phyloP scores from a whole-genome alignment of 2,113 vertebrate genomes.

The Erythrocercus mccallii region DNA sequence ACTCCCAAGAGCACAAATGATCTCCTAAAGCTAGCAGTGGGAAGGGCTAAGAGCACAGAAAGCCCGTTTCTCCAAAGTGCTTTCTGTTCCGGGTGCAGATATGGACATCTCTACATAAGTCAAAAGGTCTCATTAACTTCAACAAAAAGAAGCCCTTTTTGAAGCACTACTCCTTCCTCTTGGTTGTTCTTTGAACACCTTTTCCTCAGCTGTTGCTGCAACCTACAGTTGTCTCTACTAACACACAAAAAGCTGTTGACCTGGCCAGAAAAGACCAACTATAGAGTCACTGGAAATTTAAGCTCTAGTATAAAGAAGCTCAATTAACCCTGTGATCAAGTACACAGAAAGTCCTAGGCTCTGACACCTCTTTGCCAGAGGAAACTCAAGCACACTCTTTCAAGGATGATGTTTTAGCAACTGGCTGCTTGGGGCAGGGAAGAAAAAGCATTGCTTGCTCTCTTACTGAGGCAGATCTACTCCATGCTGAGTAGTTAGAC shows the following conservation, averaged over 20 bases:
- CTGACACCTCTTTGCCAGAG: not conserved
- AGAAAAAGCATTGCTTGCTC: not conserved
- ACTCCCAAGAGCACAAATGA: not conserved
- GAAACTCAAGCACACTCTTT: not conserved
- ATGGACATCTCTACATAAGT: not conserved
- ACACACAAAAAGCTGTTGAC: not conserved
- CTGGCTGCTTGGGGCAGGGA: not conserved
- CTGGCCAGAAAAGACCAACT: not conserved
- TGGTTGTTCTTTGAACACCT: not conserved
- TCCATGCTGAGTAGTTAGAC: not conserved
- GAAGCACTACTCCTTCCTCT: fast-evolving
- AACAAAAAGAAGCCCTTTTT: not conserved
- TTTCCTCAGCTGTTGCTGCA: not conserved
- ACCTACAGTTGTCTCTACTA: not conserved
- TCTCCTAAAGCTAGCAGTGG: not conserved
- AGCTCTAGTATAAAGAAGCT: not conserved
- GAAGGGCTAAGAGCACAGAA: not conserved
- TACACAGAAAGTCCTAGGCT: not conserved
- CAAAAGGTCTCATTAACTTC: not conserved
- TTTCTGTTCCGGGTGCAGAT: not conserved
- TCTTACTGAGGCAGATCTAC: not conserved
- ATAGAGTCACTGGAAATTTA: not conserved
- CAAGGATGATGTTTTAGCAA: not conserved
- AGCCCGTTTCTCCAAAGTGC: not conserved
- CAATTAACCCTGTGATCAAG: not conserved